phyloP scores from a whole-genome alignment of 2,797 vertebrate species.

The Mormyrops attenuatus region DNA sequence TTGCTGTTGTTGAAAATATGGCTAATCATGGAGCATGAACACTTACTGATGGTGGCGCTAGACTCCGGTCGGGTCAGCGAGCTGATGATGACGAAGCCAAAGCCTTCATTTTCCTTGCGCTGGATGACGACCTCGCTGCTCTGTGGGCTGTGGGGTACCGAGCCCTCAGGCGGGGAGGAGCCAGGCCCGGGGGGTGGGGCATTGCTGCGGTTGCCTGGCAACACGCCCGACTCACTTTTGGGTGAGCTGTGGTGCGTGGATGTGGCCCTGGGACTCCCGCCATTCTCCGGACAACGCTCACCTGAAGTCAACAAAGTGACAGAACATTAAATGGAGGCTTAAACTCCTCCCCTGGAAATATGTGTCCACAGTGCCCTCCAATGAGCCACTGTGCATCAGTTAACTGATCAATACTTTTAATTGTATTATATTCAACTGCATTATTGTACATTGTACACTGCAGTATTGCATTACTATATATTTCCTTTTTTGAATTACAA shows the following conservation, averaged over 20 bases:
- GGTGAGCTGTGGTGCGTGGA: conserved; percentile 95
- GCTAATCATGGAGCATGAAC: not conserved
- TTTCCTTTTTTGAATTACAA: not conserved
- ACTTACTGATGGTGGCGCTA: conserved; percentile 85
- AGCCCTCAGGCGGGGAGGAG: conserved; percentile 70
- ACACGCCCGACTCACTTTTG: conserved; percentile 77
- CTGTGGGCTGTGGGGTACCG: conserved; percentile 67
- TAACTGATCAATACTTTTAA: not conserved
- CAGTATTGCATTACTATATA: too few species aligned
- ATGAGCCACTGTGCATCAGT: not conserved
- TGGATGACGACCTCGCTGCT: conserved; percentile 92
- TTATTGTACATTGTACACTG: not conserved
- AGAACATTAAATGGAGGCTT: not conserved
- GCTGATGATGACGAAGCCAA: conserved; percentile 98
- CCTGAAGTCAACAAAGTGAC: conserved; percentile 61
- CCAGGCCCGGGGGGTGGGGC: conserved; percentile 56
- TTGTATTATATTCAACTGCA: not conserved
- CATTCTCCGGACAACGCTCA: conserved; percentile 87
- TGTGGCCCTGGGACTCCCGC: conserved; percentile 82
- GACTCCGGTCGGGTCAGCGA: conserved; percentile 94
- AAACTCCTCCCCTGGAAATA: not conserved
- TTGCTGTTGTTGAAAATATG: not conserved
- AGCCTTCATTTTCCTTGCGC: conserved; percentile 95
- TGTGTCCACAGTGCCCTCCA: not conserved
- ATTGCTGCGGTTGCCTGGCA: conserved; percentile 66